phyloP scores from a whole-genome alignment of 2,888 invertebrate genomes.

The Drosophila testacea region DNA sequence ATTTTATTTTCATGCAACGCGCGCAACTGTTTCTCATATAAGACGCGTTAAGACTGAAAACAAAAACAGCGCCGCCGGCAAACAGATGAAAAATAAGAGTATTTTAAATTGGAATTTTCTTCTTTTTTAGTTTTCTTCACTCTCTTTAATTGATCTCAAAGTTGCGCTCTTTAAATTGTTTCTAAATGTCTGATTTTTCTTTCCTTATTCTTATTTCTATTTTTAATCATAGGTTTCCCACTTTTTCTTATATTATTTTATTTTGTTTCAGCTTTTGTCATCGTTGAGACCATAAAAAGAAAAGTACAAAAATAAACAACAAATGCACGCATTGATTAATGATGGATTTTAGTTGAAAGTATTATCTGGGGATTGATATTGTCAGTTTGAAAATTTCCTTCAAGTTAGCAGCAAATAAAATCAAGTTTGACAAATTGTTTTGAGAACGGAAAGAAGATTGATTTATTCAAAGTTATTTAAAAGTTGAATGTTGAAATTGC shows the following conservation, averaged over 20 bases:
- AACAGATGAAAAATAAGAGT: slow-evolving; percentile 19
- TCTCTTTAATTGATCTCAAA: slow-evolving; percentile 38
- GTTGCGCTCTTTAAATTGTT: slow-evolving; percentile 29
- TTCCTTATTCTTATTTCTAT: slow-evolving; percentile 38
- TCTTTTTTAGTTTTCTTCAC: too few relatives aligned
- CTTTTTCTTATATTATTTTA: slow-evolving; percentile 43
- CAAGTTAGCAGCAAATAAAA: not conserved
- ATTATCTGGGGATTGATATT: slow-evolving; percentile 40
- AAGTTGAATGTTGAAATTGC: too few relatives aligned
- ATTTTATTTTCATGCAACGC: slow-evolving; percentile 37
- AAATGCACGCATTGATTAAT: slow-evolving; percentile 67
- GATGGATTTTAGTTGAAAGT: slow-evolving; percentile 38
- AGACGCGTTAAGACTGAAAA: slow-evolving; percentile 53
- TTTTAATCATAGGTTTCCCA: slow-evolving; percentile 55
- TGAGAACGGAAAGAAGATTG: not conserved
- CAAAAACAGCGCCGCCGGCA: slow-evolving; percentile 29
- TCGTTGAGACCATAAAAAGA: slow-evolving; percentile 42
- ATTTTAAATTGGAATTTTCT: not conserved
- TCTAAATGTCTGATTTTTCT: slow-evolving; percentile 5
- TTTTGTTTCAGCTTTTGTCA: slow-evolving; percentile 50
- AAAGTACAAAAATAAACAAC: slow-evolving; percentile 64
- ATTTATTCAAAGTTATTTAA: not conserved
- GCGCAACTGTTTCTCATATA: slow-evolving; percentile 58
- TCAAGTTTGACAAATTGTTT: slow-evolving; percentile 13
- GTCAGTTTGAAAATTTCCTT: slow-evolving; percentile 3